These are phyloP conservation scores for Sthenelais limicola DNA, from an alignment of 2,888 invertebrate species.

Conservation along the genomic window DNA sequence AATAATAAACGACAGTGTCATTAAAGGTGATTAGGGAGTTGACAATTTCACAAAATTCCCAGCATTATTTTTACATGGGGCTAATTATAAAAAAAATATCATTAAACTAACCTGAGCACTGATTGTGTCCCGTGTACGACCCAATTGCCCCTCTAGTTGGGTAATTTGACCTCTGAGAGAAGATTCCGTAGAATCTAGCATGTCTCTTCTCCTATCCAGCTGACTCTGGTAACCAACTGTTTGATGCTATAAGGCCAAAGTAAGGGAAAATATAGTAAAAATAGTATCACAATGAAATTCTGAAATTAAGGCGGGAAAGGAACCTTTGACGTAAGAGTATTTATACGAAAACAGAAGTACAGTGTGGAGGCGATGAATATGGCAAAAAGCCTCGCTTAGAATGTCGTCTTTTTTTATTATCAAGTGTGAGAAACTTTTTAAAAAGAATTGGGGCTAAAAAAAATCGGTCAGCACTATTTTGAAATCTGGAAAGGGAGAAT, in stretches of 20 bases:
- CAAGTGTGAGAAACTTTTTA: too few relatives aligned
- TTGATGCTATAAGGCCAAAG: conserved; percentile 43
- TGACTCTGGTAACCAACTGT: conserved; percentile 50
- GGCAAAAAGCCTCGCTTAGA: too few relatives aligned
- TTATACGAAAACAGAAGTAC: too few relatives aligned
- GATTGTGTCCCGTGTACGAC: conserved; percentile 58
- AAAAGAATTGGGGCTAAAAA: too few relatives aligned
- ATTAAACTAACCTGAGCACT: conserved; percentile 60
- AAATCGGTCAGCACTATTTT: too few relatives aligned
- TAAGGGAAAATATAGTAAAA: background rate
- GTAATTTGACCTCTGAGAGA: conserved; percentile 61
- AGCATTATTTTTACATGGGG: background rate
- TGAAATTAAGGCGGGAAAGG: too few relatives aligned
- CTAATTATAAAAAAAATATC: background rate
- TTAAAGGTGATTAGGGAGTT: background rate
- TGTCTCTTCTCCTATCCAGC: conserved; percentile 59
- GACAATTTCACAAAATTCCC: background rate
- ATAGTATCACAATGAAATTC: background rate
- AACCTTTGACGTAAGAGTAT: too few relatives aligned
- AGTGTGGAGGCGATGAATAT: too few relatives aligned
- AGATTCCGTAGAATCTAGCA: conserved; percentile 62
- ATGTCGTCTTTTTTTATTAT: too few relatives aligned
- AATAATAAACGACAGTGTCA: background rate
- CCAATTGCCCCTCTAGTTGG: conserved; percentile 62
- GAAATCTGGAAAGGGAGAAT: too few relatives aligned